Evolutionary conservation across 2,888 invertebrate genomes (phyloP).

Genomic region (Sialis fuliginosa): DNA sequence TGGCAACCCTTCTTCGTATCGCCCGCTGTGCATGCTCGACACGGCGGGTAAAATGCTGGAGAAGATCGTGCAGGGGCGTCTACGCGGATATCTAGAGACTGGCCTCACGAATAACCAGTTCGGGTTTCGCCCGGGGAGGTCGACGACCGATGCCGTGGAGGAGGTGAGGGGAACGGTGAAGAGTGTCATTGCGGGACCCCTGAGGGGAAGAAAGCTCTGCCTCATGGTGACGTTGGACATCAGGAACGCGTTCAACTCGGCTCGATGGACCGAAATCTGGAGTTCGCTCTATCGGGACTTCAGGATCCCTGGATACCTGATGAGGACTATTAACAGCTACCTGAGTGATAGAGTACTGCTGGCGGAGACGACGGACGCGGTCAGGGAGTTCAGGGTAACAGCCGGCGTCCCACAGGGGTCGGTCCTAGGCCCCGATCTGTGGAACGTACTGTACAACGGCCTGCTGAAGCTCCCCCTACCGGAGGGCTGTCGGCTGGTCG

Average conservation of each 20-base stretch:
- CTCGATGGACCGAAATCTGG: neutral
- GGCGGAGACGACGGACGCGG: too few relatives aligned
- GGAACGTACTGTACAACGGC: too few relatives aligned
- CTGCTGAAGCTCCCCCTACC: too few relatives aligned
- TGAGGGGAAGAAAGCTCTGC: neutral
- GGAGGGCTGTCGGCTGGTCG: too few relatives aligned
- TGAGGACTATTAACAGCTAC: neutral
- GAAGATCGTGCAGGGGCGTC: neutral
- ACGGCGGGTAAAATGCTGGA: neutral
- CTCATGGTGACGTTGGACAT: neutral
- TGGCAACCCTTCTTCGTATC: too few relatives aligned
- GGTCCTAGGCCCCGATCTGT: too few relatives aligned
- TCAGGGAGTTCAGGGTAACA: too few relatives aligned
- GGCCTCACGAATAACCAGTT: neutral
- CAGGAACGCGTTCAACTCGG: neutral
- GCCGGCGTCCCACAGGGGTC: too few relatives aligned
- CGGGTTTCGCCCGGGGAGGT: neutral
- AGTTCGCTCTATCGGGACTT: neutral
- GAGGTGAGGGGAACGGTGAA: neutral
- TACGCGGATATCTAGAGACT: neutral
- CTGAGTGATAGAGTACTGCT: neutral
- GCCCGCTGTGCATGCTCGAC: too few relatives aligned
- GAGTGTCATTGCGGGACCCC: neutral
- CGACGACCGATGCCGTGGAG: neutral
- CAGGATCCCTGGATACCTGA: neutral